Percentiles rank a stretch among this genome's conserved stretches.
Evolutionary conservation across 2,888 invertebrate genomes (phyloP).

Genomic region (Drosophila mimica): DNA sequence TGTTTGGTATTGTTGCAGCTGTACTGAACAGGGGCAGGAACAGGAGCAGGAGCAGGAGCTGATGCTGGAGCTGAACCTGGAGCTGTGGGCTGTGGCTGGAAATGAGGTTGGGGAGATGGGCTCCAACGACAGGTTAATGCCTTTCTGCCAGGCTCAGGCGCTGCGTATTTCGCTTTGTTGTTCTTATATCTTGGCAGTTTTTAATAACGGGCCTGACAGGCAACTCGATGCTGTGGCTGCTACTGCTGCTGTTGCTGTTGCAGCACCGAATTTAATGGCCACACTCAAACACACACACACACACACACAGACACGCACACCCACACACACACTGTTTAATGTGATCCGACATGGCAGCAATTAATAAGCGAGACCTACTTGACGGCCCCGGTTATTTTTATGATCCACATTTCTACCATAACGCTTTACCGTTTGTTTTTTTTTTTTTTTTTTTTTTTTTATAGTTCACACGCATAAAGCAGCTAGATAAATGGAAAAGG

Average conservation of each 20-base stretch:
- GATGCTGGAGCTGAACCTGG: neutral
- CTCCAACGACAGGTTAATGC: slow-evolving; percentile 62
- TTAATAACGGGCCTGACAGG: slow-evolving; percentile 62
- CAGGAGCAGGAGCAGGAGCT: slow-evolving; percentile 9
- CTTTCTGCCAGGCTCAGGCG: slow-evolving; percentile 31
- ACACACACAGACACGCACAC: neutral
- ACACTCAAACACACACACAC: slow-evolving; percentile 59
- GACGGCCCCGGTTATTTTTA: slow-evolving; percentile 46
- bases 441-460: slow-evolving; percentile 48
- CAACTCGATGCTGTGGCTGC: slow-evolving; percentile 44
- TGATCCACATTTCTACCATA: slow-evolving; percentile 45
- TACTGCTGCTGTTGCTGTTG: slow-evolving; percentile 32
- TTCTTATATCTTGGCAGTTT: slow-evolving; percentile 46
- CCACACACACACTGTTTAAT: slow-evolving; percentile 39
- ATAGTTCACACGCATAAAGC: slow-evolving; percentile 51
- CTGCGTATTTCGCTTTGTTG: slow-evolving; percentile 10
- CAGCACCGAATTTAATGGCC: slow-evolving; percentile 68
- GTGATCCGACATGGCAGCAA: slow-evolving; percentile 61
- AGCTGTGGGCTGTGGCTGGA: neutral
- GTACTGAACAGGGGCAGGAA: slow-evolving; percentile 8
- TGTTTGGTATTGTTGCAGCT: slow-evolving; percentile 45
- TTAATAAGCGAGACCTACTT: slow-evolving; percentile 64
- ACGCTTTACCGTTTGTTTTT: slow-evolving; percentile 47
- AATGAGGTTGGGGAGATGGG: neutral
- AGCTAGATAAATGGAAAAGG: slow-evolving; percentile 44